Evolutionary conservation across 2,113 vertebrate species (phyloP), one percentile per base, ranked within the genome.

Genomic region (zebrafish (Danio rerio)): DNA sequence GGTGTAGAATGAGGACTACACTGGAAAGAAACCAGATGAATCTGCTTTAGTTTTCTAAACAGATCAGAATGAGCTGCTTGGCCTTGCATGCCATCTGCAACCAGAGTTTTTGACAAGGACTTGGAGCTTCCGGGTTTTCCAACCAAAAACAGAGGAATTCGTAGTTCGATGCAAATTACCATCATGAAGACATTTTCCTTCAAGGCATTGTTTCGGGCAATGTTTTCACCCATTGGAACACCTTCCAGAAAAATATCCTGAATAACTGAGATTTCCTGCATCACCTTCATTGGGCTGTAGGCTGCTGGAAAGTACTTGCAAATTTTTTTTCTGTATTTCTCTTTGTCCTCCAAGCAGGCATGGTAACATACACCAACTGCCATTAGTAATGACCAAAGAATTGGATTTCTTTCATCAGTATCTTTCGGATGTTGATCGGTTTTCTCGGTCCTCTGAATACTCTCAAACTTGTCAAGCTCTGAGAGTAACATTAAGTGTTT

Each of bases 171-270:
- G 86, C 97, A 99, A 80, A 99, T 86, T 1, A 97, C 95, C 97
- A 99, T 99, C 97, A 99, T 99, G 88, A 99, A 99, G 78, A 99
- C 94, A 0, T 99, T 99, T 87, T 99, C 98, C 87, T 97, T 98
- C 82, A 99, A 89, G 6, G 98, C 98, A 87, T 89, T 78, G 89
- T 99, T 99, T 88, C 85, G 95, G 69, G 98, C 98, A 72, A 99
- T 97, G 12, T 96, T 97, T 15, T 94, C 91, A 45, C 92, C 92
- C 84, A 98, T 89, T 0, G 93, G 92, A 3, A 95, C 93, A 0
- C 94, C 94, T 20, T 82, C 93, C 66, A 99, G 90, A 42, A 99
- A 95, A 1, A 98, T 91, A 85, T 97, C 96, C 81, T 99, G 98
- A 85, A 93, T 90, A 7, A 89, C 81, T 0, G 89, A 91, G 75